Evolutionary conservation across 2,113 vertebrate species (phyloP), one percentile per base, ranked within the genome.

Genomic region (Zosterops hypoxanthus): DNA sequence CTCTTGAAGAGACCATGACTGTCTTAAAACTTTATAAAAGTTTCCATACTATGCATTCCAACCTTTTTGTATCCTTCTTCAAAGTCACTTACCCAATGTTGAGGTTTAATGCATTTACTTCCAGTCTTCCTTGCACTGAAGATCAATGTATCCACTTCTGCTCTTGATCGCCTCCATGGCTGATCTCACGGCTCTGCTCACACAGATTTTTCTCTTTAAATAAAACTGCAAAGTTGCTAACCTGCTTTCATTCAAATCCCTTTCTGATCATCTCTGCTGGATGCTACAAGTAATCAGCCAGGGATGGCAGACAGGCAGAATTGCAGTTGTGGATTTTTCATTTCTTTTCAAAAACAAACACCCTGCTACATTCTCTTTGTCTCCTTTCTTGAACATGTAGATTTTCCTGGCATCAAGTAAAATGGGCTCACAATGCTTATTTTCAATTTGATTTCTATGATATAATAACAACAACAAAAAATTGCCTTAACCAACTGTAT

Each of bases 311-410:
- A 42, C 19, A 46, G 20, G 26, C 20, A 82, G 72, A 82, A 75
- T 1, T 53, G 29, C 29, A 22, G 18, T 17, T 63, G 33, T 24
- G 29, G 44, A 60, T 49, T 77, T 52, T 36, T 73, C 8, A 42
- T 70, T 94, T 82, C 34, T 55, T 83, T 59, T 60, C 2, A 5
- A 55, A 75, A 75, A 71, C 26, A 64, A 89, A 71, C 33, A 64
- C 3, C 7, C 19, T 52, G 20, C 42, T 33, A 60, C 0, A 0
- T 47, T 34, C 8, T 65, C 10, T 36, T 73, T 22, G 24, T 60
- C 13, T 44, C 33, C 84, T 82, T 87, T 36, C 52, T 60, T 39
- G 11, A 70, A 63, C 14, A 29, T 34, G 10, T 46, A 71, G 25
- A 26, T 70, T 68, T 89, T 90, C 26, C 53, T 71, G 17, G 20